These are phyloP conservation scores for Nephila pilipes DNA, from an alignment of 1,140 invertebrate genomes.

Conservation along the genomic window DNA sequence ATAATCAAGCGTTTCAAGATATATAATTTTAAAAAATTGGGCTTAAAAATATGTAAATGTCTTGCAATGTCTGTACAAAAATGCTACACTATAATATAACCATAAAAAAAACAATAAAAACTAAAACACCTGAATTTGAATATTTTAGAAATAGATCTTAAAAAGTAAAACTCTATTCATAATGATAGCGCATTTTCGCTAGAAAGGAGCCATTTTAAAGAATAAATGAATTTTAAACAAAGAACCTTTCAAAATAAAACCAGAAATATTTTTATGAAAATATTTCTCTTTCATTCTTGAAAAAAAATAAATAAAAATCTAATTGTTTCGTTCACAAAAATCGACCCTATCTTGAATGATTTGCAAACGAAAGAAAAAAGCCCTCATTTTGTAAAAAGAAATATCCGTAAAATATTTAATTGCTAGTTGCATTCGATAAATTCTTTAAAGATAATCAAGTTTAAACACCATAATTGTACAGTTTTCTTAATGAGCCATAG, in stretches of 20 bases:
- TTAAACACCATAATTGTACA: constrained; percentile 29
- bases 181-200: background rate
- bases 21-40: no score
- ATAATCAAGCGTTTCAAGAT: no score
- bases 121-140: no score
- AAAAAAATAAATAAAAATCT: background rate
- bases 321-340: background rate
- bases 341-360: background rate
- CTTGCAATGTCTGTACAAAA: no score
- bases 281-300: no score
- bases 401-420: background rate
- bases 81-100: no score
- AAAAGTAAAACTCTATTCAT: no score
- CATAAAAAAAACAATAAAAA: no score
- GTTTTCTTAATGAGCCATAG: background rate
- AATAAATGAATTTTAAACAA: background rate
- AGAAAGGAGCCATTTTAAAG: background rate
- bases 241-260: background rate
- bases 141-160: no score
- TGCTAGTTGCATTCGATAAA: background rate
- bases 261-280: no score
- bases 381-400: background rate
- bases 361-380: background rate
- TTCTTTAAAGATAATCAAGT: background rate
- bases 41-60: no score